phyloP scores from a whole-genome alignment of 1,140 invertebrate genomes.

The Platyura marginata region DNA sequence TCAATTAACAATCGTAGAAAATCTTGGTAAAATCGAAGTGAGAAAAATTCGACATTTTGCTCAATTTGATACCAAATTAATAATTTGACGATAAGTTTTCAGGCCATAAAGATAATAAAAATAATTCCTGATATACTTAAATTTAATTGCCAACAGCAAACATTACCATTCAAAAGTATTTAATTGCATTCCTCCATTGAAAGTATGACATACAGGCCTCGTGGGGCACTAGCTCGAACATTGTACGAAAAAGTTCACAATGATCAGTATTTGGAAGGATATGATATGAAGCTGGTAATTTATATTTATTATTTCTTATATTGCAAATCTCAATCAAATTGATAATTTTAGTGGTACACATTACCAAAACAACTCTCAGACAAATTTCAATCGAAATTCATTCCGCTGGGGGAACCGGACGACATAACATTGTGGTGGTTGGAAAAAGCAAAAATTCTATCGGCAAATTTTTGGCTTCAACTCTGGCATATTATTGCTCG shows the following conservation, averaged over 20 bases:
- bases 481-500: conserved; percentile 48
- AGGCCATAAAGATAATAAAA: too few relatives aligned
- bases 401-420: conserved; percentile 37
- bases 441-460: conserved; percentile 39
- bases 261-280: conserved; percentile 34
- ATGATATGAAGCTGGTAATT: conserved; percentile 38
- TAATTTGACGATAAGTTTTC: too few relatives aligned
- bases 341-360: conserved; percentile 36
- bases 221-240: conserved; percentile 37
- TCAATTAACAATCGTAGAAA: too few relatives aligned
- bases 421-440: conserved; percentile 46
- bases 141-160: too few relatives aligned
- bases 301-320: neutral
- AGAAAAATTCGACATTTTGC: too few relatives aligned
- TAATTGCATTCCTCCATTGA: too few relatives aligned
- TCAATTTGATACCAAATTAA: too few relatives aligned
- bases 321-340: neutral
- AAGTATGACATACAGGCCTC: conserved; percentile 19
- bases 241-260: conserved; percentile 41
- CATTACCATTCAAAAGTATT: too few relatives aligned
- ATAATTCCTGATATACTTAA: too few relatives aligned
- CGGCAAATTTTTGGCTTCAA: conserved; percentile 49
- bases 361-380: conserved; percentile 22
- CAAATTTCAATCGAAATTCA: conserved; percentile 29
- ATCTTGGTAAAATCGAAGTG: too few relatives aligned